Evolutionary conservation across 2,888 invertebrate genomes (phyloP).

Genomic region (Gymnoscelis rufifasciata): DNA sequence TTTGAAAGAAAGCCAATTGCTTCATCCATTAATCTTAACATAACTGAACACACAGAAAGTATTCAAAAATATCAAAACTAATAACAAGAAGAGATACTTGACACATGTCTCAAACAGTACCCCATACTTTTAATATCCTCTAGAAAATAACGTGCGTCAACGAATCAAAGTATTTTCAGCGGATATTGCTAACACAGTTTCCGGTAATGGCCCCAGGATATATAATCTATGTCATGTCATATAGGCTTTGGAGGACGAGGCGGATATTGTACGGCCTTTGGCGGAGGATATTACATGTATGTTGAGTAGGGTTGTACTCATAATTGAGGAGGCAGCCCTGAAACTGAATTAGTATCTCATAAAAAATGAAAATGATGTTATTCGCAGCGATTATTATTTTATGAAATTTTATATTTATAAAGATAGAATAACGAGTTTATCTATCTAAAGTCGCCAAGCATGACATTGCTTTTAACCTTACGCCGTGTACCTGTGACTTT

Average conservation of each 20-base stretch:
- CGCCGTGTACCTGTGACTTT: neutral
- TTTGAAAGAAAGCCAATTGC: too few species aligned
- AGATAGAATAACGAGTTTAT: too few species aligned
- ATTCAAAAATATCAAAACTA: too few species aligned
- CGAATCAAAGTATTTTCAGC: constrained; percentile 39
- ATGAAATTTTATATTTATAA: too few species aligned
- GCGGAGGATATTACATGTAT: constrained; percentile 49
- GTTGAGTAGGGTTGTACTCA: constrained; percentile 15
- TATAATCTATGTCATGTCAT: constrained; percentile 14
- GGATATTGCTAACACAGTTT: constrained; percentile 64
- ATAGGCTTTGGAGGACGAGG: constrained; percentile 35
- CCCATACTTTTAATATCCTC: constrained; percentile 12
- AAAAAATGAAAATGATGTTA: too few species aligned
- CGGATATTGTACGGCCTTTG: constrained; percentile 54
- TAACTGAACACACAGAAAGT: too few species aligned
- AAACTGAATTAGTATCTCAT: neutral
- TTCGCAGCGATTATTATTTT: too few species aligned
- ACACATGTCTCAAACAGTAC: neutral
- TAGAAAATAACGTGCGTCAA: constrained; percentile 22
- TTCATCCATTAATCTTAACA: too few species aligned
- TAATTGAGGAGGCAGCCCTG: constrained; percentile 1
- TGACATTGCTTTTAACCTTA: neutral
- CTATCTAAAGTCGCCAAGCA: neutral
- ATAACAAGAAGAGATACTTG: too few species aligned
- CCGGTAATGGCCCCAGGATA: constrained; percentile 52